Evolutionary conservation across 2,113 vertebrate species (phyloP).

Genomic region (Aldabrachelys gigantea): DNA sequence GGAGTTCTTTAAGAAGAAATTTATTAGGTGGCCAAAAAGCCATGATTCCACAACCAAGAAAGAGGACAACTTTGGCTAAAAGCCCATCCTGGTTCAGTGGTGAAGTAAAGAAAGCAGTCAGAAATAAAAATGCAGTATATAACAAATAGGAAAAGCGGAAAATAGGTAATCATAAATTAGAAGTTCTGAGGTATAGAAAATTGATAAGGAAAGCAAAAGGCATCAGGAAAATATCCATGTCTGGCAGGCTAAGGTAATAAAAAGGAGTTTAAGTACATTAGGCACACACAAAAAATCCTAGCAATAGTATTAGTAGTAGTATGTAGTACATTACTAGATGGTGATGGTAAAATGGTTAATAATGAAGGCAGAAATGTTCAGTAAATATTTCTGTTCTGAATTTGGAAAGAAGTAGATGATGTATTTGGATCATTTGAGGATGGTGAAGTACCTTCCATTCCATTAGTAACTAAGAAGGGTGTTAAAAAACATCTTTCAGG

Average conservation of each 20-base stretch:
- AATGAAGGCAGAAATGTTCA: conserved; percentile 42
- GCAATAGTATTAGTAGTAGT: conserved; percentile 15
- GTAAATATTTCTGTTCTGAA: conserved; percentile 45
- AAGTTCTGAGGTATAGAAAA: conserved; percentile 53
- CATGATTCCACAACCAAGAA: background rate
- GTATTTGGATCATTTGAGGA: background rate
- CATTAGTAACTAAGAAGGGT: background rate
- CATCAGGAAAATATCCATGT: conserved; percentile 59
- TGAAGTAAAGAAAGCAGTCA: conserved; percentile 38
- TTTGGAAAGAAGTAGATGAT: background rate
- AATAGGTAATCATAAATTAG: conserved; percentile 31
- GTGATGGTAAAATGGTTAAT: conserved; percentile 49
- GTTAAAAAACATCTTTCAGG: background rate
- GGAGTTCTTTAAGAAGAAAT: background rate
- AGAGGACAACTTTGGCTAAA: background rate
- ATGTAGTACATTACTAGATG: conserved; percentile 6
- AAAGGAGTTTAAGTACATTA: conserved; percentile 61
- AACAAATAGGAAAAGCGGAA: conserved; percentile 12
- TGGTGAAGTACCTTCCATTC: conserved; percentile 5
- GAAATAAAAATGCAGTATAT: conserved; percentile 33
- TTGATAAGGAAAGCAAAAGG: conserved; percentile 51
- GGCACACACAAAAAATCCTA: conserved; percentile 37
- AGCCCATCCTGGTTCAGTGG: conserved; percentile 26
- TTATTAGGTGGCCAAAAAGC: conserved; percentile 5
- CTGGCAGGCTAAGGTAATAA: conserved; percentile 28